Conservation (phyloP, 1,140 invertebrate genomes). For the Ladona fulva region DNA sequence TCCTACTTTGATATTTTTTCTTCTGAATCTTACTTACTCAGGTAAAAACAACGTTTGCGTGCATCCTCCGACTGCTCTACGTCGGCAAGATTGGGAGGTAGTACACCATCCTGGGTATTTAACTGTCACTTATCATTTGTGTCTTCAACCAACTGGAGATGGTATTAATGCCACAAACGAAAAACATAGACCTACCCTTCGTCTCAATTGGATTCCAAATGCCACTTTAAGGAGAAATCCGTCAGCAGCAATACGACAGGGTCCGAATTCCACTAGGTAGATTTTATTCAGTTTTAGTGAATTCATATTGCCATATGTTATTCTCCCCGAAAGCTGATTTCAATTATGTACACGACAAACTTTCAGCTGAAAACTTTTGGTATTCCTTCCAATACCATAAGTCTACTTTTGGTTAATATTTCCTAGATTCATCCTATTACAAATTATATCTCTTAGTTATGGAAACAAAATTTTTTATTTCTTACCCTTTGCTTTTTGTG, state of each 20-base stretch:
- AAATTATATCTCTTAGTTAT: too few relatives aligned
- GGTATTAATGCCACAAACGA: slow-evolving; percentile 34
- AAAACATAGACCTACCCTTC: slow-evolving; percentile 66
- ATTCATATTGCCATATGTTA: too few relatives aligned
- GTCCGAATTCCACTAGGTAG: slow-evolving; percentile 17
- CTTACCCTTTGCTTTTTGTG: not conserved
- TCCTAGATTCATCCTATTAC: too few relatives aligned
- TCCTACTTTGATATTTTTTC: not conserved
- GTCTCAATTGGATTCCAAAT: slow-evolving; percentile 91
- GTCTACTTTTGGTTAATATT: too few relatives aligned
- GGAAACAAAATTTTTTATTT: too few relatives aligned
- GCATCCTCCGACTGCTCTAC: slow-evolving; percentile 72
- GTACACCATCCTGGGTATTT: slow-evolving; percentile 88
- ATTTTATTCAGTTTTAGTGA: not conserved
- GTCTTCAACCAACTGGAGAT: slow-evolving; percentile 32
- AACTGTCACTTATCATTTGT: slow-evolving; percentile 65
- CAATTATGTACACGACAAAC: too few relatives aligned
- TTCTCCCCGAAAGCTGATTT: too few relatives aligned
- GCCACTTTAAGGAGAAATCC: slow-evolving; percentile 79
- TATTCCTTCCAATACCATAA: too few relatives aligned
- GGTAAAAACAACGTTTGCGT: slow-evolving; percentile 89
- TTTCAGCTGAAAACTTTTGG: too few relatives aligned
- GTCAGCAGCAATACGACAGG: slow-evolving; percentile 53
- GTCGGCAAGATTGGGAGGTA: slow-evolving; percentile 63
- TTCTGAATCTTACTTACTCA: slow-evolving; percentile 15